Evolutionary conservation across 2,888 invertebrate genomes (phyloP), one percentile per base, ranked within the genome.

Genomic region (Nebria brevicollis): DNA sequence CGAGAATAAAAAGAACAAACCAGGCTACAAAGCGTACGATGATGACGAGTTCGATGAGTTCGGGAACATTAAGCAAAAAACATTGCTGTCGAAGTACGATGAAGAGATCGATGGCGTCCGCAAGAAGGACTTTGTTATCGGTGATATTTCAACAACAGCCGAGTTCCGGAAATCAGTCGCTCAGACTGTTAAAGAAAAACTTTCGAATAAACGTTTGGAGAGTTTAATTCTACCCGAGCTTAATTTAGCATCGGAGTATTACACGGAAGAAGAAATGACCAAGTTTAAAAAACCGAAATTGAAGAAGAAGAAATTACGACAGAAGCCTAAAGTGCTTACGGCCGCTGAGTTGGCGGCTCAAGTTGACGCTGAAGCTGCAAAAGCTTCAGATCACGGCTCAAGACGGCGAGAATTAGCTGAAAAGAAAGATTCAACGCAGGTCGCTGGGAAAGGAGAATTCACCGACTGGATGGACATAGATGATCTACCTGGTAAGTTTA

Each of bases 211-310:
- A 88, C 93, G 92, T 15, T 88, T 96, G 84, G 97, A 97, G 90
- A 93, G 94, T 3, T 91, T 98, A 82, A 91, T 90, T 81, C 89
- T 93, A 85, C 92, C 94, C 13, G 92, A 92, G 85, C 91, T 94
- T 54, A 92, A 91, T 84, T 84, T 96, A 20, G 98, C 98, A 1
- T 93, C 94, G 10, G 98, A 99, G 89, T 99, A 97, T 89, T 94
- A 94, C 87, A 95, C 95, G 81, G 93, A 94, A 84, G 94, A 94
- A 83, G 98, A 98, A 90, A 90, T 98, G 83, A 92, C 94, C 79
- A 95, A 95, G 90, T 97, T 98, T 89, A 98, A 97, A 89, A 97
- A 97, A 88, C 93, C 95, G 75, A 97, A 95, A 89, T 94, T 93
- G 86, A 94, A 93, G 90, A 92, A 94, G 84, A 91, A 94, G 77